Conservation (phyloP, 2,888 invertebrate genomes). For the Zootermopsis nevadensis region DNA sequence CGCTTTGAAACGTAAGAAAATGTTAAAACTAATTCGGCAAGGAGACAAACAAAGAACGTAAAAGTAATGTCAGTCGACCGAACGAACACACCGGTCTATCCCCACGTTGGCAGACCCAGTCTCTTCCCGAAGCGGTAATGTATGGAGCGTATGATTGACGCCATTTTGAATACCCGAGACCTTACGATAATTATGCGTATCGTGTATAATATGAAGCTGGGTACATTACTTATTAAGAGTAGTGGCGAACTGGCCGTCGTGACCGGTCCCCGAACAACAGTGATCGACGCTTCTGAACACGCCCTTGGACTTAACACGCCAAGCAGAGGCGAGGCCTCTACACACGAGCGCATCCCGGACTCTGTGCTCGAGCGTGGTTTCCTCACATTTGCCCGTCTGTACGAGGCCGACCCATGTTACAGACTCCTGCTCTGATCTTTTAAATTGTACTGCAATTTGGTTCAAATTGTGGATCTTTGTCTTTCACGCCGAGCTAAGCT, state of each 20-base stretch:
- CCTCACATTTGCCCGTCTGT: too few relatives aligned
- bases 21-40: too few relatives aligned
- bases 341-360: neutral
- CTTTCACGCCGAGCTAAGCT: too few relatives aligned
- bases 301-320: conserved; percentile 26
- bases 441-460: too few relatives aligned
- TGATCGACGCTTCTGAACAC: conserved; percentile 31
- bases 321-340: neutral
- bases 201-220: neutral
- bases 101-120: neutral
- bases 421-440: too few relatives aligned
- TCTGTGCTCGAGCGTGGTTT: too few relatives aligned
- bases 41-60: conserved; percentile 11
- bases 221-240: conserved; percentile 12
- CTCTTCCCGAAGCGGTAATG: neutral
- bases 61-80: too few relatives aligned
- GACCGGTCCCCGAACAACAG: conserved; percentile 12
- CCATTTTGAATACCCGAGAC: neutral
- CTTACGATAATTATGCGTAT: conserved; percentile 17
- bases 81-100: neutral
- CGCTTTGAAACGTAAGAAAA: too few relatives aligned
- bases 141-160: conserved; percentile 2
- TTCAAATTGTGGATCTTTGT: too few relatives aligned
- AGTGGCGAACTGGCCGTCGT: conserved; percentile 16
- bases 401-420: too few relatives aligned